A percentile compares a stretch with the other conserved stretches of the same genome.
These are phyloP conservation scores for Cotesia vestalis DNA, from an alignment of 1,140 invertebrate species.

Conservation along the genomic window DNA sequence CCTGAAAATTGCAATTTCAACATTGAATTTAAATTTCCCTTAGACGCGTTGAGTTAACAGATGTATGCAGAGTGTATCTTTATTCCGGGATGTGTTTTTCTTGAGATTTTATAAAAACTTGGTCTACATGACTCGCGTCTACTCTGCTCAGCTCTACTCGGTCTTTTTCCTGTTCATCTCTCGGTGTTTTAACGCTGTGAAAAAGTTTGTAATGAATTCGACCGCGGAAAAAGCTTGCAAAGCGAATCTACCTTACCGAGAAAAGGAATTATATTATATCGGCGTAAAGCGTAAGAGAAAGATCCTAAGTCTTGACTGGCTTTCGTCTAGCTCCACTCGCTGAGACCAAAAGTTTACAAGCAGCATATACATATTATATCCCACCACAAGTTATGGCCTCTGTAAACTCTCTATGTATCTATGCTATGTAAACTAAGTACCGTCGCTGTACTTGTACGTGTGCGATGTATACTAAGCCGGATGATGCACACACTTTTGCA, in stretches of 20 bases:
- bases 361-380: background rate
- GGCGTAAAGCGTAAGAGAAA: slow-evolving; percentile 25
- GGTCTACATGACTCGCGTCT: background rate
- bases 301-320: slow-evolving; percentile 1
- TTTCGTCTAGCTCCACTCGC: background rate
- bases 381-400: no score
- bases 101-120: no score
- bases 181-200: slow-evolving; percentile 5
- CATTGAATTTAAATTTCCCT: slow-evolving; percentile 48
- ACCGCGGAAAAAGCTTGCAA: slow-evolving; percentile 31
- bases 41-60: slow-evolving; percentile 35
- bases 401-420: no score
- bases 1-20: slow-evolving; percentile 50
- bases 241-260: slow-evolving; percentile 42
- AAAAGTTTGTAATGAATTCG: slow-evolving; percentile 47
- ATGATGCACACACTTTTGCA: no score
- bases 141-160: background rate
- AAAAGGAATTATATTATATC: slow-evolving; percentile 44
- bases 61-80: slow-evolving; percentile 22
- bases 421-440: no score
- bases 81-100: background rate
- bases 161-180: background rate
- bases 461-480: no score
- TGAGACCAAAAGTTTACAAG: background rate
- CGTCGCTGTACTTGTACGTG: no score